Base-by-base conservation (phyloP, 2,888 invertebrate genomes). In the Agonopterix alstromeriana region DNA sequence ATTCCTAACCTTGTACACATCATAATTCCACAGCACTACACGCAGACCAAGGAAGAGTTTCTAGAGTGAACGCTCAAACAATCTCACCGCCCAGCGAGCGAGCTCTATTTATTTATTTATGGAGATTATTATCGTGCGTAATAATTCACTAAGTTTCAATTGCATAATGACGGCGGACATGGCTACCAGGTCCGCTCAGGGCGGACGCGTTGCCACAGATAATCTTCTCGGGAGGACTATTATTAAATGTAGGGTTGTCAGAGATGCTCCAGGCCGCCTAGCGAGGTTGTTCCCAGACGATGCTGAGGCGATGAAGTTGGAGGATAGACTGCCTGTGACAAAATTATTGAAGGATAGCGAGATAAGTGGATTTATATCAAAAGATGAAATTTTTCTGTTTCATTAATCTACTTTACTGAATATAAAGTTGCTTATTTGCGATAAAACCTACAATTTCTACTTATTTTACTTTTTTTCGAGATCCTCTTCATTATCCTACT, bases 131-230 rank as follows among this genome's bases (percentile, higher is more conserved):
- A 87, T 84, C 83, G 77, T 81, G 80, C 75, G 83, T 87, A 82
- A 87, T 88, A 87, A 83, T 85, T 88, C 88, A 87, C 82, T 83
- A 86, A 87, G 82, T 84, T 88, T 88, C 88, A 88, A 88, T 88
- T 87, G 88, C 87, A 82, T 88, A 87, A 88, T 87, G 83, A 84
- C 69, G 79, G 81, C 79, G 65, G 82, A 82, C 82, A 9, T n/a
- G 38, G 78, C 83, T 84, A 84, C 85, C 71, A 83, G 71, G 65
- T 61, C 59, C 54, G 73, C 82, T 82, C 73, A 66, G 73, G 83
- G 82, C 85, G 81, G 77, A 81, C 79, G 73, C 70, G 57, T 52
- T 56, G 56, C 61, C 48, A 61, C 67, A 78, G 86, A 85, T 86
- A 82, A 86, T 86, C 86, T 84, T 68, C 71, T 56, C 59, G 67